Evolutionary conservation across 2,797 vertebrate species (phyloP), one percentile per base, ranked within the genome.

Genomic region (Alauda arvensis): DNA sequence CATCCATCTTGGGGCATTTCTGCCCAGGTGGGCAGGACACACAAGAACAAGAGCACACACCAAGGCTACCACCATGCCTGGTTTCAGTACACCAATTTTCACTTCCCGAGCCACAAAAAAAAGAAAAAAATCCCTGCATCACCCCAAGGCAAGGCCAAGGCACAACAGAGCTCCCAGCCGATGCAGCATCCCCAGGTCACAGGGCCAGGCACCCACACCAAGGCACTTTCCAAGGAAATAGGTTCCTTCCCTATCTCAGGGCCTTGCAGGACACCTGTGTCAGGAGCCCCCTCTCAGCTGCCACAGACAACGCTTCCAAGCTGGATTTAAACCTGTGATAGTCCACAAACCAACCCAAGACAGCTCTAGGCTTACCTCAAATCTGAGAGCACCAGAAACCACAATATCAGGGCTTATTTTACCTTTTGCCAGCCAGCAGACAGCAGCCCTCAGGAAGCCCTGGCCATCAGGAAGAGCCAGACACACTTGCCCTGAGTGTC

Each of bases 191-290:
- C 19, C 29, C 55, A 37, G 3, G 2, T 24, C 28, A 16, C 8
- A 11, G 26, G 1, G 10, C 17, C 26, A 34, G 5, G 6, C 11
- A 63, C 5, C 11, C 12, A 33, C 5, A 39, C 3, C 5, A 10
- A 33, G 5, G 9, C 1, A 3, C 3, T 37, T 17, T 7, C 10
- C 12, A n/a, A 0, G 0, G 9, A 62, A 4, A 24, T 0, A 2
- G 1, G 6, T 0, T 18, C 8, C 4, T 24, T 29, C 2, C 8
- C 10, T 4, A 3, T 10, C n/a, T 12, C 43, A 61, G n/a, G 1
- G 6, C 7, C 17, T 16, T 37, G 7, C 17, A 82, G 18, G 2
- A 33, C 13, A 52, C 17, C 17, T 52, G 2, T 37, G 37, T 37
- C 57, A 88, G 6, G 5, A 65, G 25, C 2, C 4, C 2, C 3